phyloP scores from a whole-genome alignment of 1,140 invertebrate species.

The Euura lappo region DNA sequence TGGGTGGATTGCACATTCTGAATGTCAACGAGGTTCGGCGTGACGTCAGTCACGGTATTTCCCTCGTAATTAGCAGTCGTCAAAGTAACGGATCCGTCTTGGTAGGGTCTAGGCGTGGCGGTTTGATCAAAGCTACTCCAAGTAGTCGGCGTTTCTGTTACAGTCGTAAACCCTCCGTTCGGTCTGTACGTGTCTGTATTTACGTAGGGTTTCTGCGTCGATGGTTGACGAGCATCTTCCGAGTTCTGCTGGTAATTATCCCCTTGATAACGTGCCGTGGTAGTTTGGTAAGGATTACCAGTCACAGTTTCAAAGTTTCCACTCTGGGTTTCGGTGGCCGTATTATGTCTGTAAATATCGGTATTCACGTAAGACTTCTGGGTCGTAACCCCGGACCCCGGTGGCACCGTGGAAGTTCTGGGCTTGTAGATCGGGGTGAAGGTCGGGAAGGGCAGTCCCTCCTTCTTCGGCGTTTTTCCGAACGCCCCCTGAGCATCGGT shows the following conservation, averaged over 20 bases:
- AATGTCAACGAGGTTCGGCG: too few relatives aligned
- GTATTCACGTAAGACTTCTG: constrained; percentile 29
- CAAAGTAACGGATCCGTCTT: constrained; percentile 8
- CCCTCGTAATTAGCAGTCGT: constrained; percentile 1
- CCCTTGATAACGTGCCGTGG: constrained; percentile 13
- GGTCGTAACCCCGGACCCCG: constrained; percentile 15
- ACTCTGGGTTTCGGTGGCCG: not conserved
- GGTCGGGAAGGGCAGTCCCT: constrained; percentile 42
- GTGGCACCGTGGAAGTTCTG: constrained; percentile 28
- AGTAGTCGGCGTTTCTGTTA: constrained; percentile 26
- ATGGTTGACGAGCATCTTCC: not conserved
- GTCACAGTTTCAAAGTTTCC: constrained; percentile 13
- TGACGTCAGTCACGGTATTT: too few relatives aligned
- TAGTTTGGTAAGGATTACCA: constrained; percentile 23
- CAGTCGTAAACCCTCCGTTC: constrained; percentile 17
- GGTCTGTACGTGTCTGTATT: constrained; percentile 28
- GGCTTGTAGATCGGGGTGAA: constrained; percentile 51
- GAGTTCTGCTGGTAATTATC: constrained; percentile 20
- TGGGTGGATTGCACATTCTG: too few relatives aligned
- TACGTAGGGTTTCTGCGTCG: constrained; percentile 20
- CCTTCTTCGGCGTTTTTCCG: constrained; percentile 14
- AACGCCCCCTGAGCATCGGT: constrained; percentile 19
- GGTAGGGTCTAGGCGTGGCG: not conserved
- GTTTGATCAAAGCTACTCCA: not conserved
- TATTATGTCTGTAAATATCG: constrained; percentile 14